Conservation (phyloP, 2,113 vertebrate genomes). For the Cebidichthys violaceus region DNA sequence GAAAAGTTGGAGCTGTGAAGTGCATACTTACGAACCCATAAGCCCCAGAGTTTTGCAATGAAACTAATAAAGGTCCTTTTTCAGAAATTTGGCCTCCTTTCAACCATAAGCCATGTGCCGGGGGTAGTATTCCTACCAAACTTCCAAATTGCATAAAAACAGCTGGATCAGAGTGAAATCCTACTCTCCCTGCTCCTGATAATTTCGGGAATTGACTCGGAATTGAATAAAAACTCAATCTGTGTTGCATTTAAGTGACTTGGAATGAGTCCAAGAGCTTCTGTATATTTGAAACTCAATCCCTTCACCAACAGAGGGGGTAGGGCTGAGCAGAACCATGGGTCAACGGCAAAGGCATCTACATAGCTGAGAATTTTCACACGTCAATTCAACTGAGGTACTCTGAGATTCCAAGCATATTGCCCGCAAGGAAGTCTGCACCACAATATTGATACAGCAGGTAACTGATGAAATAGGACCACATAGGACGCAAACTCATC, state of each 20-base stretch:
- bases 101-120: conserved; percentile 51
- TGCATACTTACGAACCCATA: conserved; percentile 75
- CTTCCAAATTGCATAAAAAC: conserved; percentile 71
- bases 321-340: conserved; percentile 29
- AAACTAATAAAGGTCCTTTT: conserved; percentile 82
- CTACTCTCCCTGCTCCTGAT: conserved; percentile 36
- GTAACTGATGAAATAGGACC: conserved; percentile 34
- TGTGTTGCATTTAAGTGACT: conserved; percentile 11
- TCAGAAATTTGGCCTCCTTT: conserved; percentile 71
- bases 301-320: conserved; percentile 36
- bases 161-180: conserved; percentile 60
- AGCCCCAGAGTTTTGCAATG: conserved; percentile 76
- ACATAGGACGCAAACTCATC: conserved; percentile 19
- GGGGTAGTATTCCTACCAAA: conserved; percentile 49
- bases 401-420: conserved; percentile 72
- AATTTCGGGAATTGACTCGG: conserved; percentile 41
- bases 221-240: conserved; percentile 32
- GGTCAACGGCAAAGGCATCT: conserved; percentile 56
- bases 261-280: conserved; percentile 24
- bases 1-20: conserved; percentile 77
- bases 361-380: conserved; percentile 77
- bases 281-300: conserved; percentile 62
- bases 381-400: conserved; percentile 71
- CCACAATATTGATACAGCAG: conserved; percentile 56
- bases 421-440: conserved; percentile 48